Evolutionary conservation across 2,797 vertebrate species (phyloP).

Genomic region (Emys orbicularis): DNA sequence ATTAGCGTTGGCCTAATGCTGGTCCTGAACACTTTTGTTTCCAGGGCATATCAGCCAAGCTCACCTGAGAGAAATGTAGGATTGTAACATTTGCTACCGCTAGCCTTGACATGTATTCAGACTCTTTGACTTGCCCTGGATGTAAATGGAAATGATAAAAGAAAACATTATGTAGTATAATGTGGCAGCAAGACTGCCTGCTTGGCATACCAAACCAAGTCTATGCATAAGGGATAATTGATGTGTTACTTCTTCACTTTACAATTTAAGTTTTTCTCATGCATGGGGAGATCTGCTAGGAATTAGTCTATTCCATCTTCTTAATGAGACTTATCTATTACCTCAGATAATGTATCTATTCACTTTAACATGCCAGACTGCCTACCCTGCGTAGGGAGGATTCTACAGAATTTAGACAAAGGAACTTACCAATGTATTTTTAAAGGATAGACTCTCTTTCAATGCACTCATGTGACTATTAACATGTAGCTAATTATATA

Average conservation of each 20-base stretch:
- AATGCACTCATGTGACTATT: neutral
- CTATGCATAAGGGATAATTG: neutral
- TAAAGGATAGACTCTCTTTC: conserved; percentile 13
- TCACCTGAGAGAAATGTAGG: neutral
- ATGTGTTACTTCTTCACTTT: neutral
- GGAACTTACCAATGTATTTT: neutral
- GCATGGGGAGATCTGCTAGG: conserved; percentile 33
- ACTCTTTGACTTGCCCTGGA: neutral
- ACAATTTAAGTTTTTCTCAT: conserved; percentile 9
- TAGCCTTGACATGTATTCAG: neutral
- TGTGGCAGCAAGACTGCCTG: neutral
- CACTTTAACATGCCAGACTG: conserved; percentile 44
- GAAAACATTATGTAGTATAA: conserved; percentile 35
- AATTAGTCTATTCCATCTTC: conserved; percentile 47
- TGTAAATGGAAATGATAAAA: conserved; percentile 44
- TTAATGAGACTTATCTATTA: conserved; percentile 63
- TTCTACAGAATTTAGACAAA: neutral
- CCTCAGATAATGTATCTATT: conserved; percentile 52
- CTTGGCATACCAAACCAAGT: rapidly evolving
- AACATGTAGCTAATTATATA: neutral
- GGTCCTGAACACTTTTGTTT: neutral
- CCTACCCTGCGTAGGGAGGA: neutral
- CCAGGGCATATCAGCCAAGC: neutral
- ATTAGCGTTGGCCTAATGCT: neutral
- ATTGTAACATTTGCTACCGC: conserved; percentile 18